Evolutionary conservation across 2,797 vertebrate species (phyloP), one percentile per base, ranked within the genome.

Genomic region (Enteromius anoplus): DNA sequence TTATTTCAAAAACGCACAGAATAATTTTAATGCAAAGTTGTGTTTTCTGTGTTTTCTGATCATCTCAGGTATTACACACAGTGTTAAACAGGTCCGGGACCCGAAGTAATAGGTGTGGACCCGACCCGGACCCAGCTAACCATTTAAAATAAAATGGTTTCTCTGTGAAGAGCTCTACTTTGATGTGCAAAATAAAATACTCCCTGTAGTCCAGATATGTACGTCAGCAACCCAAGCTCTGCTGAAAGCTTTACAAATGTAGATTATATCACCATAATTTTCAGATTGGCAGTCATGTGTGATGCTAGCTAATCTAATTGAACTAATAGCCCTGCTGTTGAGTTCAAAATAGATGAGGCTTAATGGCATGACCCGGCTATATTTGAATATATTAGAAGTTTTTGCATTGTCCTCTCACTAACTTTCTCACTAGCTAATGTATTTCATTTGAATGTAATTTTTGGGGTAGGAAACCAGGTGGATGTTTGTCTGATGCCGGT

Each of bases 301-400:
- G 34, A 69, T 60, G 26, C 26, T 55, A 14, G 64, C 40, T 83
- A 85, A 83, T 87, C 65, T 71, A 71, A 82, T 66, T 76, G 65
- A 83, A 76, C 77, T 82, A 85, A 79, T 82, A 75, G 79, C 65
- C 47, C 53, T 76, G 76, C 69, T 66, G 76, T 71, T 72, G 47
- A 66, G n/a, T 45, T 60, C 2, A 23, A 58, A 68, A 60, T 47
- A 12, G 68, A 58, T 68, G 64, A 68, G 81, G 23, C 26, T 58
- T 45, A 83, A 70, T 78, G 42, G 29, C 26, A 21, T 45, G 42
- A 62, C 34, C 49, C 1, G 32, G 53, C 19, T 29, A 73, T 29
- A 64, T 45, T 42, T 82, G 11, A 47, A 47, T 47, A 47, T 47
- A 47, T 11, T 53, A 66, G 19, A 82, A 58, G 34, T 82, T 68